A percentile compares a stretch with the other conserved stretches of the same genome.
phyloP scores from a whole-genome alignment of 2,113 vertebrate species.

The Sus scrofa region DNA sequence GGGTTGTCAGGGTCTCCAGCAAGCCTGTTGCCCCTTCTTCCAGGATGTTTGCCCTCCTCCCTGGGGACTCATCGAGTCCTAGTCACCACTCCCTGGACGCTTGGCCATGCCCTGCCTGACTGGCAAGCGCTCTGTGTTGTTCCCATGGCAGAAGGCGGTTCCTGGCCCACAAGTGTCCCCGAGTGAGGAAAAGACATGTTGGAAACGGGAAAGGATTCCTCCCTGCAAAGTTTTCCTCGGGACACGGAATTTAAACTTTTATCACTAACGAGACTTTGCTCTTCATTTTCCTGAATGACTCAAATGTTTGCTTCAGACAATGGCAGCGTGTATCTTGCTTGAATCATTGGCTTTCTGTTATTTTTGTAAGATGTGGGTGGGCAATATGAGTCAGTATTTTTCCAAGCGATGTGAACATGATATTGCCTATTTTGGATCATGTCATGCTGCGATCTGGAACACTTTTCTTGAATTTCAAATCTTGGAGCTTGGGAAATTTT shows the following conservation, averaged over 20 bases:
- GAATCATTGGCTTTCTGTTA: conserved; percentile 88
- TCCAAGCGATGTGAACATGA: conserved; percentile 85
- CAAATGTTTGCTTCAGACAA: conserved; percentile 86
- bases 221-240: conserved; percentile 50
- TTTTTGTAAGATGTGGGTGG: conserved; percentile 89
- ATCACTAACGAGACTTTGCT: conserved; percentile 74
- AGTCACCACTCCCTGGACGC: background rate
- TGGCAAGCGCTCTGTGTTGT: background rate
- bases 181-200: background rate
- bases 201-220: conserved; percentile 23
- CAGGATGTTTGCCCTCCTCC: background rate
- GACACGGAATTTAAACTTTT: conserved; percentile 50
- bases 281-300: conserved; percentile 85
- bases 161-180: background rate
- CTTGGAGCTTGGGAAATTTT: conserved; percentile 68
- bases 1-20: background rate
- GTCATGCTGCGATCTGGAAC: conserved; percentile 80
- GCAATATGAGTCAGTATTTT: conserved; percentile 90
- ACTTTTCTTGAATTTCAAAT: conserved; percentile 70
- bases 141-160: background rate
- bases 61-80: background rate
- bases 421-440: conserved; percentile 85
- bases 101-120: background rate
- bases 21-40: background rate
- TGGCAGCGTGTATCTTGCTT: conserved; percentile 87